Base-by-base conservation (phyloP, 2,113 vertebrate genomes). In the Tachysurus vachellii region DNA sequence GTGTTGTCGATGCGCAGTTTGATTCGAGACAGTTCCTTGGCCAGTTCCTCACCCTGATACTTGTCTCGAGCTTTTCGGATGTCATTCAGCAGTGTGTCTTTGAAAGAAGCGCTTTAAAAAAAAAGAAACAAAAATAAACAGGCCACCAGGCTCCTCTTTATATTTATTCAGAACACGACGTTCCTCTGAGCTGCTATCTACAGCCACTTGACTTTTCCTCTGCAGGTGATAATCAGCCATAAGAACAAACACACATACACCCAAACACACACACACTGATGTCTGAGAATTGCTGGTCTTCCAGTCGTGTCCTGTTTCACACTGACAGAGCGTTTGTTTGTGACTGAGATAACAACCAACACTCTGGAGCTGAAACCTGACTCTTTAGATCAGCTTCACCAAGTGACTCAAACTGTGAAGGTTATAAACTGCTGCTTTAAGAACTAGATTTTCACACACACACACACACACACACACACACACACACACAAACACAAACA, bases 1-100 rank as follows among this genome's bases (percentile, higher is more conserved):
- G 96, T 97, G 92, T 96, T 97, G 92, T 99, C 97, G 83, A 98
- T 97, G 75, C 96, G 94, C n/a, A 98, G 96, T 84, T 97, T 98
- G 92, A 99, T 99, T 44, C 96, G 94, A 70, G 97, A 92, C 57
- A 99, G 93, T 75, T 98, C 97, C 88, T 97, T 98, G 4, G 96
- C 96, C 89, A 99, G 94, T 88, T 99, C 97, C 91, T 98, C 96
- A 0, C 97, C 98, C 92, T 98, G 97, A 88, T 98, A 98, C 85
- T 97, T 98, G 85, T 97, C 96, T 91, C 98, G 94, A 86, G 97
- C 97, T 93, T 96, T 99, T 66, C 96, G 94, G 92, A 99, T 99
- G 90, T 99, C 97, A 83, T 96, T 97, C 88, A 99, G 92, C 82
- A 99, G 92, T 0, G 96, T 96, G 94, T 99, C 97, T 93, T 98